These are phyloP conservation scores for Caenorhabditis zanzibari DNA, from an alignment of 2,888 invertebrate species.

Conservation along the genomic window DNA sequence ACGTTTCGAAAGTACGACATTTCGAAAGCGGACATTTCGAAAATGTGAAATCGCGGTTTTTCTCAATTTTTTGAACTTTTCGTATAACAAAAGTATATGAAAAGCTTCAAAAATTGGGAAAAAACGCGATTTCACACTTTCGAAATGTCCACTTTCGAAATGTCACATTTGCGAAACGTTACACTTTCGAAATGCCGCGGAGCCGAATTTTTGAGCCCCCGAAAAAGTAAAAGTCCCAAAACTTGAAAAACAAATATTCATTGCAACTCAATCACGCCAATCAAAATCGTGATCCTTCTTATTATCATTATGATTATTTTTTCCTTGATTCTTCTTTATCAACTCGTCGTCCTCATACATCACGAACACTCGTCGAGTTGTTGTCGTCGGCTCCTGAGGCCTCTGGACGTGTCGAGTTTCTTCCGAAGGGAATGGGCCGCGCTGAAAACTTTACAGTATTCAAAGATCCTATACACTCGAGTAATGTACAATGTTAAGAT, in stretches of 20 bases:
- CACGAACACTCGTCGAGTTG: slow-evolving; percentile 49
- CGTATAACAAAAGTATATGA: too few relatives aligned
- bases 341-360: slow-evolving; percentile 49
- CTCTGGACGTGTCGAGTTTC: background rate
- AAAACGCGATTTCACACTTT: too few relatives aligned
- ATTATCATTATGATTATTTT: background rate
- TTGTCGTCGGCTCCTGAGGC: background rate
- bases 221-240: background rate
- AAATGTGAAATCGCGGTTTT: too few relatives aligned
- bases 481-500: background rate
- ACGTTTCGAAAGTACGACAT: too few relatives aligned
- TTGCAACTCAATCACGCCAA: slow-evolving; percentile 12
- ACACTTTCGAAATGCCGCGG: too few relatives aligned
- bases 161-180: too few relatives aligned
- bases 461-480: background rate
- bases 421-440: slow-evolving; percentile 4
- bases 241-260: background rate
- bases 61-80: too few relatives aligned
- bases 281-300: slow-evolving; percentile 8
- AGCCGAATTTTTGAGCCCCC: too few relatives aligned
- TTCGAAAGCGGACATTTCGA: too few relatives aligned
- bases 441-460: slow-evolving; percentile 2
- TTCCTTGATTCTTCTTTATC: slow-evolving; percentile 12
- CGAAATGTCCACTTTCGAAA: too few relatives aligned
- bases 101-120: too few relatives aligned